Evolutionary conservation across 2,888 invertebrate genomes (phyloP).

Genomic region (Melanargia galathea): DNA sequence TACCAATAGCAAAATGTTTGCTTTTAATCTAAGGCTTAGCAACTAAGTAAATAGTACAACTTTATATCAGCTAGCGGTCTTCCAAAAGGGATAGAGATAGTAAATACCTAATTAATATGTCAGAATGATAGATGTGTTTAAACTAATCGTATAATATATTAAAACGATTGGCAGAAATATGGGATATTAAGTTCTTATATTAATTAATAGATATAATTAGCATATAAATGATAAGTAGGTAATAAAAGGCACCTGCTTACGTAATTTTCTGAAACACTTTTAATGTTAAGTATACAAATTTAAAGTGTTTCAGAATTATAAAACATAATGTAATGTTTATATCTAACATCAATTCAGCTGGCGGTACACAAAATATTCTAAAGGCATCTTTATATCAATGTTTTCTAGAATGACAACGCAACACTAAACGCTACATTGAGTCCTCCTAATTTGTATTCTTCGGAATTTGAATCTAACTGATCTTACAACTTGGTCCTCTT

Average conservation of each 20-base stretch:
- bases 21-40: slow-evolving; percentile 9
- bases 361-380: no score
- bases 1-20: neutral
- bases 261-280: neutral
- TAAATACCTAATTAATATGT: slow-evolving; percentile 1
- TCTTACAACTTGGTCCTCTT: neutral
- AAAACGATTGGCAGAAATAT: neutral
- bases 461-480: neutral
- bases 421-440: no score
- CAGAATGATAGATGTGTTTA: slow-evolving; percentile 6
- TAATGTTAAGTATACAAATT: no score
- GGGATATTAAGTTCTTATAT: neutral
- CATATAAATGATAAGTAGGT: neutral
- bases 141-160: neutral
- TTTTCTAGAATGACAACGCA: no score
- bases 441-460: neutral
- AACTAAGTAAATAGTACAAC: neutral
- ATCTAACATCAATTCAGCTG: no score
- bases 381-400: no score
- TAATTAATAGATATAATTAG: neutral
- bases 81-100: neutral
- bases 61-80: slow-evolving; percentile 8
- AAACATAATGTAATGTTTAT: no score
- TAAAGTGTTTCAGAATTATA: no score
- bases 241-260: no score